Conservation (phyloP, 2,797 vertebrate genomes). For the Sebastiscus albofasciatus region DNA sequence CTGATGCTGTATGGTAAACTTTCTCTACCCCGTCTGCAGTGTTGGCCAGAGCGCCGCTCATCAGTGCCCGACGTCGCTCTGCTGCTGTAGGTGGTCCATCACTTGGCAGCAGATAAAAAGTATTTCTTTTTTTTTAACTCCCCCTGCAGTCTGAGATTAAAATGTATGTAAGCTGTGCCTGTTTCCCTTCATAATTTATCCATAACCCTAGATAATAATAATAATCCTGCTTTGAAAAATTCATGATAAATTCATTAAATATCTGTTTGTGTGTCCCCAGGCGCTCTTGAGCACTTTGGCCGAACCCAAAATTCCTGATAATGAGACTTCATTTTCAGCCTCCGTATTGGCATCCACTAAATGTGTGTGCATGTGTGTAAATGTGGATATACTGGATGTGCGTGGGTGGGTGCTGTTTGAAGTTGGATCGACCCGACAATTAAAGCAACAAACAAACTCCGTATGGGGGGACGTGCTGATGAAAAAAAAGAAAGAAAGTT, state of each 20-base stretch:
- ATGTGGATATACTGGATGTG: constrained; percentile 33
- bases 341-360: constrained; percentile 32
- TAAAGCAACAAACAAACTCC: constrained; percentile 54
- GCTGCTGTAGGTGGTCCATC: constrained; percentile 74
- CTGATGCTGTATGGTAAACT: constrained; percentile 46
- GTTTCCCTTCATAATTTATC: constrained; percentile 82
- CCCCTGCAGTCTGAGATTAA: constrained; percentile 79
- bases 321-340: constrained; percentile 37
- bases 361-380: constrained; percentile 23
- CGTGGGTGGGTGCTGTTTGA: constrained; percentile 53
- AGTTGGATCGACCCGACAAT: constrained; percentile 43
- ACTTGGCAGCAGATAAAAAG: constrained; percentile 83
- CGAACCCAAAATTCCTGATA: constrained; percentile 67
- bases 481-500: neutral
- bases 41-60: constrained; percentile 45
- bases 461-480: constrained; percentile 4
- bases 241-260: constrained; percentile 80
- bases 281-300: constrained; percentile 71
- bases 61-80: constrained; percentile 48
- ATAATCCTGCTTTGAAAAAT: constrained; percentile 79
- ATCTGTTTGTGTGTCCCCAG: constrained; percentile 72
- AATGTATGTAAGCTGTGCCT: constrained; percentile 79
- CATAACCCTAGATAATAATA: constrained; percentile 82
- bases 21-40: constrained; percentile 39
- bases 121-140: constrained; percentile 61